Conservation (phyloP, 2,888 invertebrate genomes). For the Polydrusus tereticollis region DNA sequence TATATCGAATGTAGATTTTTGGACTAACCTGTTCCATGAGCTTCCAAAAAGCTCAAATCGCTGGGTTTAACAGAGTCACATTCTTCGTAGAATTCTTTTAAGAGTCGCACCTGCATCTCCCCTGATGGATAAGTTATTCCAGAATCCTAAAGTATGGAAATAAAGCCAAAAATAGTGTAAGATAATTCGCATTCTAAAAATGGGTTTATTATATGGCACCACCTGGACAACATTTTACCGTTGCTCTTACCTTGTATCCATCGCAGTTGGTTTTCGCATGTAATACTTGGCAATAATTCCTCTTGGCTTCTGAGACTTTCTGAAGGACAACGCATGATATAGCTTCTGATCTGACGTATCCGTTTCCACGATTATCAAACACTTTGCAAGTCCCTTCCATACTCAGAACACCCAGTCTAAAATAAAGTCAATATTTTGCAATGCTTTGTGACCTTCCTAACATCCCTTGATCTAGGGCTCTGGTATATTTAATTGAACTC, state of each 20-base stretch:
- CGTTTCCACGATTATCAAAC: conserved; percentile 87
- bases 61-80: conserved; percentile 78
- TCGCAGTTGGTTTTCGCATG: conserved; percentile 47
- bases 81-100: conserved; percentile 77
- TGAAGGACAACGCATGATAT: conserved; percentile 80
- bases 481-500: too few relatives aligned
- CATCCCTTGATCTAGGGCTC: too few relatives aligned
- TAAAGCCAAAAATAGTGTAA: too few relatives aligned
- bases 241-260: conserved; percentile 53
- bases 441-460: too few relatives aligned
- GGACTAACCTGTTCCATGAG: conserved; percentile 79
- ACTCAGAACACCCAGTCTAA: conserved; percentile 81
- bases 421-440: neutral
- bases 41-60: conserved; percentile 84
- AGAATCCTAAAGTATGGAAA: conserved; percentile 54
- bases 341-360: conserved; percentile 88
- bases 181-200: too few relatives aligned
- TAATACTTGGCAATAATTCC: conserved; percentile 54
- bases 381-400: conserved; percentile 89
- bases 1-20: neutral
- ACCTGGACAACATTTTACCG: neutral
- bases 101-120: conserved; percentile 73
- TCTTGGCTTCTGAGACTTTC: conserved; percentile 69
- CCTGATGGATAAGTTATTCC: conserved; percentile 65
- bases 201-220: too few relatives aligned